Conservation (phyloP, 2,797 vertebrate genomes). For the Ctenochaetus hawaiiensis region DNA sequence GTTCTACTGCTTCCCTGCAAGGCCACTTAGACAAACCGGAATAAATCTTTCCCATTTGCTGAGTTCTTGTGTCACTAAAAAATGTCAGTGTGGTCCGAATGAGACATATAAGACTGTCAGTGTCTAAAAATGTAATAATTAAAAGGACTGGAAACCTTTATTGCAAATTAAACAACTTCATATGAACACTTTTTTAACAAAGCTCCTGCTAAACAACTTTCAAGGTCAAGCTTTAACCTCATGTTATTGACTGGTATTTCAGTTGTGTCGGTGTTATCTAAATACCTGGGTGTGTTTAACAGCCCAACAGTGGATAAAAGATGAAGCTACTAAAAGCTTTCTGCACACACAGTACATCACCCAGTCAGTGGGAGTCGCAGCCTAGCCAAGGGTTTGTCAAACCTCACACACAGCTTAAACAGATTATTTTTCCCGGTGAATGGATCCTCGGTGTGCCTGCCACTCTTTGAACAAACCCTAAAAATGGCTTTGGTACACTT, state of each 20-base stretch:
- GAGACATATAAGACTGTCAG: neutral
- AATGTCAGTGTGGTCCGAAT: slow-evolving; percentile 30
- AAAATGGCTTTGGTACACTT: slow-evolving; percentile 31
- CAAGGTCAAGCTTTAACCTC: slow-evolving; percentile 13
- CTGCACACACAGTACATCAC: slow-evolving; percentile 54
- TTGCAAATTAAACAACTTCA: too few relatives aligned
- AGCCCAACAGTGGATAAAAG: slow-evolving; percentile 50
- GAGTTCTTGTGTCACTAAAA: slow-evolving; percentile 13
- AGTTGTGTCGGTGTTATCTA: slow-evolving; percentile 6
- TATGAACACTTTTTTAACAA: neutral
- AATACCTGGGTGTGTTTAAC: slow-evolving; percentile 44
- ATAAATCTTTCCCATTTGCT: slow-evolving; percentile 11
- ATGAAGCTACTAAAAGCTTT: slow-evolving; percentile 65
- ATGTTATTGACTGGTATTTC: slow-evolving; percentile 10
- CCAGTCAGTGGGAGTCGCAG: slow-evolving; percentile 53
- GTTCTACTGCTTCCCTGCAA: slow-evolving; percentile 27
- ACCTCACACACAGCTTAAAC: slow-evolving; percentile 51
- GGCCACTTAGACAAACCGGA: slow-evolving; percentile 11
- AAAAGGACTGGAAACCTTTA: neutral
- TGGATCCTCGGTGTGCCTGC: slow-evolving; percentile 28
- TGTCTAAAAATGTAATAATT: slow-evolving; percentile 7
- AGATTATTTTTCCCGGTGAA: slow-evolving; percentile 48
- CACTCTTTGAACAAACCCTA: slow-evolving; percentile 49
- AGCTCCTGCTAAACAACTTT: slow-evolving; percentile 7
- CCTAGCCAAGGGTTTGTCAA: slow-evolving; percentile 53